Evolutionary conservation across 2,797 vertebrate species (phyloP).

Genomic region (Prunella strophiata): DNA sequence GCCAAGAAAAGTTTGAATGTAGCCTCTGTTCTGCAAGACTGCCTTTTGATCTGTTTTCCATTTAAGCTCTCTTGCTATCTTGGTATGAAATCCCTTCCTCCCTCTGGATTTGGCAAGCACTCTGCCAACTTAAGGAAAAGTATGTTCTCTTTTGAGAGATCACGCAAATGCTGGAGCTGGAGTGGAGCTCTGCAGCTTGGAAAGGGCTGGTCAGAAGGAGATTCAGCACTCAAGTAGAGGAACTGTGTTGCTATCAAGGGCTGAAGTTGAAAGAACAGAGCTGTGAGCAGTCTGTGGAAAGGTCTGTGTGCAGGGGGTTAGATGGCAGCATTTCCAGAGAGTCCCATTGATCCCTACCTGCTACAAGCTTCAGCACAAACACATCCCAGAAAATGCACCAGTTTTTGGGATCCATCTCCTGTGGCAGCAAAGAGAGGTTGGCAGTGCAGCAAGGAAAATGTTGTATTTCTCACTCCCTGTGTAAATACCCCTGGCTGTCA

Average conservation of each 20-base stretch:
- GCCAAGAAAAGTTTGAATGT: constrained; percentile 30
- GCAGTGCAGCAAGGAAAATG: not conserved
- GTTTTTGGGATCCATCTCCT: not conserved
- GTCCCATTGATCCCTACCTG: not conserved
- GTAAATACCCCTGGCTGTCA: not conserved
- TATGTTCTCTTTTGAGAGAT: not conserved
- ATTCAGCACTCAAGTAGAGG: not conserved
- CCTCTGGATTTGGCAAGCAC: not conserved
- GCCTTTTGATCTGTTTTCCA: constrained; percentile 35
- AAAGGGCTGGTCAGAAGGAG: not conserved
- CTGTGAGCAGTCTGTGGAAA: not conserved
- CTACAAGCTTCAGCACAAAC: not conserved
- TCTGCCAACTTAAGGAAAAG: constrained; percentile 24
- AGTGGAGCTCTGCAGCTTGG: not conserved
- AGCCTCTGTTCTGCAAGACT: constrained; percentile 34
- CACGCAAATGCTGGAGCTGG: not conserved
- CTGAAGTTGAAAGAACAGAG: not conserved
- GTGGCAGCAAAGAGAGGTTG: not conserved
- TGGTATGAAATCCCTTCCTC: constrained; percentile 39
- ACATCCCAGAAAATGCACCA: rapidly evolving
- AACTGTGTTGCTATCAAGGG: not conserved
- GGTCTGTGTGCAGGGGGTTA: not conserved
- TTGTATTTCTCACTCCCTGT: not conserved
- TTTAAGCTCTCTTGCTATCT: constrained; percentile 42
- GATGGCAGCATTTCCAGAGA: not conserved